These are phyloP conservation scores for Pterostichus madidus DNA, from an alignment of 2,888 invertebrate genomes.

Conservation along the genomic window DNA sequence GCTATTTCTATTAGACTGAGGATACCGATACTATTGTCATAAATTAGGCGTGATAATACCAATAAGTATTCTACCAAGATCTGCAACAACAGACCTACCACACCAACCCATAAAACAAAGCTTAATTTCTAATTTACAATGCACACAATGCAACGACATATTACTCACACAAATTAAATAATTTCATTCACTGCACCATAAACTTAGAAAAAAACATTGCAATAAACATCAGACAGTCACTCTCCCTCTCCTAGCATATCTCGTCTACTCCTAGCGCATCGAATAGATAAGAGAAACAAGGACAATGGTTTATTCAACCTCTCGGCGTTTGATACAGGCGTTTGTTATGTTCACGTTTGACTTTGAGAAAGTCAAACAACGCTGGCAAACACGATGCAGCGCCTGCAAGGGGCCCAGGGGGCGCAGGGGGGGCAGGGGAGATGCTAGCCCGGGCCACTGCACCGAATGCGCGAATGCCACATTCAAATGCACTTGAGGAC, in stretches of 20 bases:
- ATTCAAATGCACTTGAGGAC: constrained; percentile 30
- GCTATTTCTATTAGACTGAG: too few species aligned
- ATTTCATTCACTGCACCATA: too few species aligned
- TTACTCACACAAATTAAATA: too few species aligned
- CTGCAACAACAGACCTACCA: too few species aligned
- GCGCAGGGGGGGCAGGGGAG: constrained; percentile 1
- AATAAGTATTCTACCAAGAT: too few species aligned
- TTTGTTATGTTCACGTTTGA: constrained; percentile 54
- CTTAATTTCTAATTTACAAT: too few species aligned
- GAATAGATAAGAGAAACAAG: constrained; percentile 47
- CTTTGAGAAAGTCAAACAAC: constrained; percentile 54
- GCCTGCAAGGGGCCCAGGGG: not conserved
- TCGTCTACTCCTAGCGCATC: not conserved
- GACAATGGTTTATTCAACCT: constrained; percentile 67
- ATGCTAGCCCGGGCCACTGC: constrained; percentile 49
- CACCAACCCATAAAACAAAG: too few species aligned
- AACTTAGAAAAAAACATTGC: too few species aligned
- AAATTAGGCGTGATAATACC: too few species aligned
- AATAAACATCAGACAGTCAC: too few species aligned
- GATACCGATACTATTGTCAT: too few species aligned
- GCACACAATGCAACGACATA: too few species aligned
- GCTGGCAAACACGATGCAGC: constrained; percentile 22
- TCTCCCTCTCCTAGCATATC: constrained; percentile 16
- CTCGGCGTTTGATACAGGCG: constrained; percentile 47
- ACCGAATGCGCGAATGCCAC: constrained; percentile 35